Conservation (phyloP, 2,888 invertebrate genomes). For the Platycheirus albimanus region DNA sequence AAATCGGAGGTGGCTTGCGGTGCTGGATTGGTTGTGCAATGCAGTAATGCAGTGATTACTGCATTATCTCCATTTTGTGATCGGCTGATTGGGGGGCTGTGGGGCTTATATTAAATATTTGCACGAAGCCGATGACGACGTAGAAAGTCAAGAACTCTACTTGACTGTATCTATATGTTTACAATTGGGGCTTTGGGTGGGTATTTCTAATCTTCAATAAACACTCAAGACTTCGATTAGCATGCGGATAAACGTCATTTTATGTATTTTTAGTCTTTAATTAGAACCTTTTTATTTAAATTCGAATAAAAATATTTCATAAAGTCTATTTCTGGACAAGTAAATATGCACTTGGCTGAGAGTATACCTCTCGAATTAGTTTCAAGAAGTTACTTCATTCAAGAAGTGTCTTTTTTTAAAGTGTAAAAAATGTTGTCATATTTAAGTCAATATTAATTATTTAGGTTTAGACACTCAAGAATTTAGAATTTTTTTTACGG, state of each 20-base stretch:
- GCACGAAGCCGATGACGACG: not conserved
- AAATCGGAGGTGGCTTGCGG: too few relatives aligned
- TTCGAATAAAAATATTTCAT: too few relatives aligned
- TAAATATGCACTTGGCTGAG: not conserved
- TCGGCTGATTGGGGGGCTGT: slow-evolving; percentile 1
- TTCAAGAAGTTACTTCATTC: too few relatives aligned
- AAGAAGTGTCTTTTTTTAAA: too few relatives aligned
- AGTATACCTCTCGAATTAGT: not conserved
- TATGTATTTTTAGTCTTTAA: not conserved
- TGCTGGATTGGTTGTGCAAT: slow-evolving; percentile 12
- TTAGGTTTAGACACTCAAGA: too few relatives aligned
- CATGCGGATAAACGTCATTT: not conserved
- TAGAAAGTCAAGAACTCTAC: not conserved
- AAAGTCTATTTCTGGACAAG: not conserved
- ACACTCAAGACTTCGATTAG: slow-evolving; percentile 28
- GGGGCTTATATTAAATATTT: slow-evolving; percentile 16
- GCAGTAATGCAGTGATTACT: not conserved
- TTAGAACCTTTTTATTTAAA: not conserved
- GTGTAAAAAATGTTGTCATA: too few relatives aligned
- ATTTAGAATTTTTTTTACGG: too few relatives aligned
- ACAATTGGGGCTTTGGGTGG: not conserved
- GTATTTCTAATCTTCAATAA: slow-evolving; percentile 22
- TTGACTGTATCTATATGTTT: not conserved
- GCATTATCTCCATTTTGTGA: slow-evolving; percentile 8
- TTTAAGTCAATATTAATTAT: too few relatives aligned